Conservation (phyloP, 2,888 invertebrate genomes). For the Drosophila neonasuta region DNA sequence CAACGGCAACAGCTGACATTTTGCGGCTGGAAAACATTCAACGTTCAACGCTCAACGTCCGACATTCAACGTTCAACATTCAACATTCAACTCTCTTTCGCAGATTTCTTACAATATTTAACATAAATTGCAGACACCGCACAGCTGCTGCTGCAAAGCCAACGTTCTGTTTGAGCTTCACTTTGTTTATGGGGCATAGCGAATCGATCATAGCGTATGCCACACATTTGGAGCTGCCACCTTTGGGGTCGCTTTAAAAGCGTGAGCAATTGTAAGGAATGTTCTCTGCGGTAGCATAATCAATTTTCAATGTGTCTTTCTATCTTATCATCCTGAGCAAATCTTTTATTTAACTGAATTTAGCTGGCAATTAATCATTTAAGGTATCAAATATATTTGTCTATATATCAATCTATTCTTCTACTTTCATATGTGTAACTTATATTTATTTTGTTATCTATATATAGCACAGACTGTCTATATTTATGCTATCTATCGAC, state of each 20-base stretch:
- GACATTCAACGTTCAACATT: slow-evolving; percentile 37
- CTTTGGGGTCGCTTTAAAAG: background rate
- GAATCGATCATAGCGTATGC: slow-evolving; percentile 23
- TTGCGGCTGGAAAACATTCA: slow-evolving; percentile 39
- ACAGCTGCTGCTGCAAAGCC: slow-evolving; percentile 53
- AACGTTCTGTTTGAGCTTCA: slow-evolving; percentile 21
- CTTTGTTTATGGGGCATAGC: slow-evolving; percentile 26
- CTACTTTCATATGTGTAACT: background rate
- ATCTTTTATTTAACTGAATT: background rate
- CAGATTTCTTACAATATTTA: slow-evolving; percentile 68
- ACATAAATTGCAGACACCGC: slow-evolving; percentile 65
- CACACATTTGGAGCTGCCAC: slow-evolving; percentile 21
- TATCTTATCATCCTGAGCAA: background rate
- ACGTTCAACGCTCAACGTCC: slow-evolving; percentile 41
- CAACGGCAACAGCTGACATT: slow-evolving; percentile 55
- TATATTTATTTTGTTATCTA: background rate
- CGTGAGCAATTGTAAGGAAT: background rate
- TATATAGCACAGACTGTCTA: background rate
- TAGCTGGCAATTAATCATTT: too few relatives aligned
- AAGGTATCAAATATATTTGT: too few relatives aligned
- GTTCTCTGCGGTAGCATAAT: background rate
- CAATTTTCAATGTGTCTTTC: background rate
- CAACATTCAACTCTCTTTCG: slow-evolving; percentile 61
- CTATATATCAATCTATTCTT: background rate
- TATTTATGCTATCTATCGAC: background rate